phyloP scores from a whole-genome alignment of 2,888 invertebrate genomes.

The Cataglyphis rosenhaueri region DNA sequence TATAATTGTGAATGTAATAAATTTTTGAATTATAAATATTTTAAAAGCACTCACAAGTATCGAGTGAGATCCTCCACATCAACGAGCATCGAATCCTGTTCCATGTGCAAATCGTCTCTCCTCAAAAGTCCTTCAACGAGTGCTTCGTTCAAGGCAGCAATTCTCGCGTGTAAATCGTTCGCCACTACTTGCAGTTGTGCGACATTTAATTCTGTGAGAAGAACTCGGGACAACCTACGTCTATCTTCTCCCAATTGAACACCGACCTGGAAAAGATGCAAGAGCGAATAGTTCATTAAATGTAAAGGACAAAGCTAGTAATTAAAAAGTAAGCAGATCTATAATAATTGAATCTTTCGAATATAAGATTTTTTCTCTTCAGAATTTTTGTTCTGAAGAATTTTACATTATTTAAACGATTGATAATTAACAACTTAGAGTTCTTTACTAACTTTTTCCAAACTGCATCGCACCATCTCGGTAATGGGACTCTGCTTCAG shows the following conservation, averaged over 20 bases:
- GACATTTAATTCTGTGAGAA: slow-evolving; percentile 96
- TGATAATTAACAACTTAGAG: background rate
- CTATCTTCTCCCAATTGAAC: slow-evolving; percentile 94
- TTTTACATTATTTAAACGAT: background rate
- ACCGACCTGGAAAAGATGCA: slow-evolving; percentile 87
- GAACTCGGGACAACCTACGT: slow-evolving; percentile 93
- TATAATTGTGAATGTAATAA: background rate
- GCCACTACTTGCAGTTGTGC: slow-evolving; percentile 97
- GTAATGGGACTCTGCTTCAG: slow-evolving; percentile 93
- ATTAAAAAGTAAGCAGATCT: background rate
- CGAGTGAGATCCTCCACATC: slow-evolving; percentile 98
- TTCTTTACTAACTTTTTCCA: slow-evolving; percentile 88
- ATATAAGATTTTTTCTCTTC: background rate
- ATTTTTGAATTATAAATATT: background rate
- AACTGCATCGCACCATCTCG: slow-evolving; percentile 93
- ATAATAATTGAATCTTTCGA: background rate
- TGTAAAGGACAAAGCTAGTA: background rate
- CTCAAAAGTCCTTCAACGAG: slow-evolving; percentile 96
- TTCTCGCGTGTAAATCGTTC: slow-evolving; percentile 97
- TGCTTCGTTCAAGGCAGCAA: slow-evolving; percentile 96
- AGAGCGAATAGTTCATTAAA: slow-evolving; percentile 26
- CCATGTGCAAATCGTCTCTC: slow-evolving; percentile 98
- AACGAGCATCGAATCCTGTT: slow-evolving; percentile 98
- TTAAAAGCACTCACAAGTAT: slow-evolving; percentile 90
- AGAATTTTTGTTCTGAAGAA: background rate